These are phyloP conservation scores for Umimayanthus kanabou DNA, from an alignment of 92 coral and sea anemone genomes.

Conservation along the genomic window DNA sequence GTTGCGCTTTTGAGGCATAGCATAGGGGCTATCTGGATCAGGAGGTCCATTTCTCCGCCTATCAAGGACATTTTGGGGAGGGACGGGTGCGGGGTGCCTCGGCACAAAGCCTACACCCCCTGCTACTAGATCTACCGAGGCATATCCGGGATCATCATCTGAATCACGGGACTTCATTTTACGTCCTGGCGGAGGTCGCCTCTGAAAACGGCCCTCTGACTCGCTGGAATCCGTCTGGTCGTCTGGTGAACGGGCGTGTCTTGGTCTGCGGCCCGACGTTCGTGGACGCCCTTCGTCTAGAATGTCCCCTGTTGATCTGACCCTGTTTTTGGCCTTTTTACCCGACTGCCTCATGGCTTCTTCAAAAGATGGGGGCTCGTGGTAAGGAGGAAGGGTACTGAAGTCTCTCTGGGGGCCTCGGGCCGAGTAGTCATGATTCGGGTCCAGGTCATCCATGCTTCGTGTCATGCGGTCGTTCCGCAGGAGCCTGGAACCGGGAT, in stretches of 20 bases:
- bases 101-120: slow-evolving; percentile 32
- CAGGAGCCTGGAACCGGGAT: slow-evolving; percentile 84
- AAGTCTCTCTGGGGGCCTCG: slow-evolving; percentile 82
- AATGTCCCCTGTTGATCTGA: slow-evolving; percentile 78
- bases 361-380: slow-evolving; percentile 88
- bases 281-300: slow-evolving; percentile 54
- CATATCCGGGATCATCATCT: slow-evolving; percentile 63
- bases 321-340: slow-evolving; percentile 66
- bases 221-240: slow-evolving; percentile 77
- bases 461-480: slow-evolving; percentile 75
- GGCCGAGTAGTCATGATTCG: slow-evolving; percentile 64
- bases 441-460: slow-evolving; percentile 77
- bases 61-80: slow-evolving; percentile 38
- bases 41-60: slow-evolving; percentile 57
- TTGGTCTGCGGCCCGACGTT: slow-evolving; percentile 51
- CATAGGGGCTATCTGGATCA: slow-evolving; percentile 61
- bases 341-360: slow-evolving; percentile 92
- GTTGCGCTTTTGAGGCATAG: slow-evolving; percentile 62
- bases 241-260: slow-evolving; percentile 55
- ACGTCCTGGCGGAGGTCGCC: slow-evolving; percentile 50
- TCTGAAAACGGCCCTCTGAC: slow-evolving; percentile 50
- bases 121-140: slow-evolving; percentile 49
- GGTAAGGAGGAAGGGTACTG: slow-evolving; percentile 83
- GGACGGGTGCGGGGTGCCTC: slow-evolving; percentile 47
- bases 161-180: slow-evolving; percentile 40